These are phyloP conservation scores for Cepaea nemoralis DNA, from an alignment of 1,140 invertebrate species.

Conservation along the genomic window DNA sequence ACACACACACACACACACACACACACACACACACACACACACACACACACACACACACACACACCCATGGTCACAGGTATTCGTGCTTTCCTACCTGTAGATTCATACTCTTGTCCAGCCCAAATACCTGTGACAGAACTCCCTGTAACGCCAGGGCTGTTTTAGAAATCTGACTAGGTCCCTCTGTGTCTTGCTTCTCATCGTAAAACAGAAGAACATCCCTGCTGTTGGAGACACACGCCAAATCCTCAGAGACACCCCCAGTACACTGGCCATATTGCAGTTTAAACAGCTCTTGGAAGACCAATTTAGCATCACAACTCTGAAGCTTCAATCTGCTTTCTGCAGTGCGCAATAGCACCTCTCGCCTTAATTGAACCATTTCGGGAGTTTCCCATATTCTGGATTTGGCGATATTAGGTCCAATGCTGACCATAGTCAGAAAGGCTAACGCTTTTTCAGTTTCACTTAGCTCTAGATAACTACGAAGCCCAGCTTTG, in stretches of 20 bases:
- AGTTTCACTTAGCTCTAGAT: neutral
- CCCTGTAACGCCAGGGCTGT: too few species aligned
- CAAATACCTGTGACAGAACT: too few species aligned
- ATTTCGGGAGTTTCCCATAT: neutral
- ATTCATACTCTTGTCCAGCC: neutral
- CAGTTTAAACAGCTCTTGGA: neutral
- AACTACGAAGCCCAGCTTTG: neutral
- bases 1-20: too few species aligned
- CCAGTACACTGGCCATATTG: neutral
- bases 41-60: too few species aligned
- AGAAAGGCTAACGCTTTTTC: too few species aligned
- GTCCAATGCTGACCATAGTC: neutral
- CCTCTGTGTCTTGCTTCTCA: neutral
- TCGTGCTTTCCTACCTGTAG: too few species aligned
- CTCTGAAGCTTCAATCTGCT: neutral
- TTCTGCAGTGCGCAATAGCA: neutral
- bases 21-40: too few species aligned
- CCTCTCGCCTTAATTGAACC: neutral
- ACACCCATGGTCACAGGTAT: too few species aligned
- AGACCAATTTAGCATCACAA: neutral
- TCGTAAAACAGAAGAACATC: slow-evolving; percentile 14
- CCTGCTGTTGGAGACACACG: neutral
- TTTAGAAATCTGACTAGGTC: neutral
- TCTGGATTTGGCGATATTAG: neutral
- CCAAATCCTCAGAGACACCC: neutral